phyloP scores from a whole-genome alignment of 2,888 invertebrate genomes.

The Rhingia campestris region DNA sequence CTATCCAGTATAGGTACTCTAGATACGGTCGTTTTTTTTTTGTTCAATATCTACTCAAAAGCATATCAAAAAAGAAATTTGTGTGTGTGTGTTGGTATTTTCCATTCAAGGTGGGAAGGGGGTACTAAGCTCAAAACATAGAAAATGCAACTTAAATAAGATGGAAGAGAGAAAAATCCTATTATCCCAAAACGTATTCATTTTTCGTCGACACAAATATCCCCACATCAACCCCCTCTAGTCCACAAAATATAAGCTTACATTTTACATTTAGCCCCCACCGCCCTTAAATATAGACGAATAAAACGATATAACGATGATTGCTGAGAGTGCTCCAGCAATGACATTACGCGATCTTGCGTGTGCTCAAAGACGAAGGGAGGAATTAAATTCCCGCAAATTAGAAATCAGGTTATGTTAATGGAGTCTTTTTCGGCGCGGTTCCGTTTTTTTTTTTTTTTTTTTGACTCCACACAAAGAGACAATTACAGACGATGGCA shows the following conservation, averaged over 20 bases:
- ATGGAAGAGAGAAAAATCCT: conserved; percentile 11
- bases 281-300: not conserved
- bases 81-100: too few relatives aligned
- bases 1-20: not conserved
- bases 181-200: conserved; percentile 50
- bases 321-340: conserved; percentile 47
- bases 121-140: not conserved
- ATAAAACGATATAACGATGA: conserved; percentile 20
- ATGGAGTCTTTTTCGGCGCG: conserved; percentile 49
- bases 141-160: conserved; percentile 15
- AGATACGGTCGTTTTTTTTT: not conserved
- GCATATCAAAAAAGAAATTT: too few relatives aligned
- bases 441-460: not conserved
- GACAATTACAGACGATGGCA: conserved; percentile 61
- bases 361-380: conserved; percentile 47
- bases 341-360: conserved; percentile 60
- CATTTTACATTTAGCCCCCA: conserved; percentile 46
- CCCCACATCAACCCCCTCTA: conserved; percentile 18
- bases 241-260: conserved; percentile 60
- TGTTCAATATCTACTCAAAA: too few relatives aligned
- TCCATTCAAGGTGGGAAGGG: not conserved
- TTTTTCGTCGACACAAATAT: conserved; percentile 47
- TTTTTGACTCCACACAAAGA: conserved; percentile 34
- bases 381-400: conserved; percentile 70
- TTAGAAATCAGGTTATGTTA: conserved; percentile 72